Base-by-base conservation (phyloP, 2,113 vertebrate genomes). In the Ibidorhyncha struthersii region DNA sequence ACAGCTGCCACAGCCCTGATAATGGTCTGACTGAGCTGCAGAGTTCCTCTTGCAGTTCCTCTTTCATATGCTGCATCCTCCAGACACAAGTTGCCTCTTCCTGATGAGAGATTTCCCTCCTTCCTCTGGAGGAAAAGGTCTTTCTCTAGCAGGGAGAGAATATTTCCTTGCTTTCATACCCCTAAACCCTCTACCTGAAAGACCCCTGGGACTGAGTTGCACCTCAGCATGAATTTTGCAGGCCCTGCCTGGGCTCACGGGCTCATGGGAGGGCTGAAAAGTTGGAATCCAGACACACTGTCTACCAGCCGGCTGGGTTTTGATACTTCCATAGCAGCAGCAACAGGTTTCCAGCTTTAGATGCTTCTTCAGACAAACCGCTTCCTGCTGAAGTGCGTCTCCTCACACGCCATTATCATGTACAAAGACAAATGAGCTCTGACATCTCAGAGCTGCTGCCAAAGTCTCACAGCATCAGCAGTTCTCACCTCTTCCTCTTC, bases 391-490 rank as follows among this genome's bases (percentile, higher is more conserved):
- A 41, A 65, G 50, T 21, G 14, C 1, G 1, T 63, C 67, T 63
- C 29, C 40, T 47, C 49, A 30, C 50, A 29, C 1, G 6, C 18
- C 6, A 1, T 38, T 30, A 4, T 23, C 67, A 12, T 3, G 1
- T 14, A 34, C 17, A 52, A 45, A 30, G 29, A 9, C 56, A 40
- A 18, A 59, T 12, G 52, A 66, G 34, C 21, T 59, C 45, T 23
- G 34, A 52, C 34, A 16, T 69, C 38, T 59, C 22, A 34, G 53
- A 90, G 71, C 71, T 74, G 43, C 59, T 58, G 52, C 59, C 43
- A 32, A 61, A 50, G 32, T 45, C 17, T 55, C 30, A 40, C 52
- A 26, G 25, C 52, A 52, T 32, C 70, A 82, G 52, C 69, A 66
- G 17, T 27, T 76, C 40, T 83, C 34, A 47, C 34, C 40, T n/a